These are phyloP conservation scores for Bolinopsis microptera DNA, from an alignment of 37 sponge, comb jelly and placozoan species.

Conservation along the genomic window DNA sequence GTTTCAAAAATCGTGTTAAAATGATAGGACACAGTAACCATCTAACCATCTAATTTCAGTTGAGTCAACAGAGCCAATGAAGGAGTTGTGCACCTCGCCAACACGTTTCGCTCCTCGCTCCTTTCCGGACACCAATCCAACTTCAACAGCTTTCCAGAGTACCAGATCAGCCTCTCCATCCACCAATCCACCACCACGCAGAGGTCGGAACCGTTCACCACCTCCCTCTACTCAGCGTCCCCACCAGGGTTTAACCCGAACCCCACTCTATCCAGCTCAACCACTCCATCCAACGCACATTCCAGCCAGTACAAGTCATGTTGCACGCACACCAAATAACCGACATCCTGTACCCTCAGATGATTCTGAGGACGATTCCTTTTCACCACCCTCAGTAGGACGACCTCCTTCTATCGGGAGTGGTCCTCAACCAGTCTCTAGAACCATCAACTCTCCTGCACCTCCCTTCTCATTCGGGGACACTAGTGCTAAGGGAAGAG, in stretches of 20 bases:
- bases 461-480: background rate
- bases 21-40: no score
- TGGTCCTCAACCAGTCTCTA: background rate
- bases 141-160: background rate
- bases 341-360: background rate
- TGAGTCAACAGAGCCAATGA: background rate
- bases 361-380: background rate
- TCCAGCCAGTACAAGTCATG: background rate
- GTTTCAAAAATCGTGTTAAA: no score
- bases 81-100: constrained; percentile 12
- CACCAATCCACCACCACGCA: background rate
- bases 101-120: background rate
- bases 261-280: background rate
- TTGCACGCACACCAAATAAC: background rate
- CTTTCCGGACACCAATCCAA: background rate
- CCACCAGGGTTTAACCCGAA: background rate
- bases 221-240: background rate
- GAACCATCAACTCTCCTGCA: background rate
- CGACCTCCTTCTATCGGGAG: constrained; percentile 9
- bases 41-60: constrained; percentile 36
- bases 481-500: background rate
- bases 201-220: background rate
- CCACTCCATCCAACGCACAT: background rate
- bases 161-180: background rate
- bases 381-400: background rate